phyloP scores from a whole-genome alignment of 2,797 vertebrate genomes.

The Poecilia wingei region DNA sequence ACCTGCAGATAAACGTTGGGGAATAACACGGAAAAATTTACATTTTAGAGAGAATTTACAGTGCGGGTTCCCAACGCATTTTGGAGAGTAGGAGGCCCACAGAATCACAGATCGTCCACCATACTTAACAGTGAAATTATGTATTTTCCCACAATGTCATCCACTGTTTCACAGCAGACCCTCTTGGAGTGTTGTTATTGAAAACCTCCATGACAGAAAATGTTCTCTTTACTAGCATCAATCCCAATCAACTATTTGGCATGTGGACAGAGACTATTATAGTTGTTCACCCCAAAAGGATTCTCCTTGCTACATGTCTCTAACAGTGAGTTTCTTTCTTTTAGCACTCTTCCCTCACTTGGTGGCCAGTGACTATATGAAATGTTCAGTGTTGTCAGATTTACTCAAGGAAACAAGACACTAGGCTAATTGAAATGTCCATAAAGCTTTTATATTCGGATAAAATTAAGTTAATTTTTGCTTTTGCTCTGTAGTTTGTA shows the following conservation, averaged over 20 bases:
- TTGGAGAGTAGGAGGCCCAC: not conserved
- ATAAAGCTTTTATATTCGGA: too few species aligned
- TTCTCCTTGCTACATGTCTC: not conserved
- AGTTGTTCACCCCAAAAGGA: not conserved
- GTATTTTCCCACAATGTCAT: not conserved
- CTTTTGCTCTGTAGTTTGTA: not conserved
- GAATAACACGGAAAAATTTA: not conserved
- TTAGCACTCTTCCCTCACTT: not conserved
- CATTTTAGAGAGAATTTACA: not conserved
- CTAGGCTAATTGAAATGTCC: not conserved
- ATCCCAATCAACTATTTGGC: not conserved
- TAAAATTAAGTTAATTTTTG: not conserved
- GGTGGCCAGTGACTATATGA: not conserved
- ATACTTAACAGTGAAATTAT: not conserved
- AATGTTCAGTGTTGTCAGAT: not conserved
- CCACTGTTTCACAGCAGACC: not conserved
- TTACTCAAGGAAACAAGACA: not conserved
- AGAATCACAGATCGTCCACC: not conserved
- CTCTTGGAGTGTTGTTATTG: not conserved
- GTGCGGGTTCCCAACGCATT: not conserved
- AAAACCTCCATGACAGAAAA: not conserved
- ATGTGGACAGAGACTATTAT: not conserved
- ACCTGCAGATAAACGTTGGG: not conserved
- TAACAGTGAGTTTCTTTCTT: not conserved
- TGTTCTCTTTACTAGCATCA: not conserved